Conservation (phyloP, 2,797 vertebrate species). For the Tiaroga cobitis region DNA sequence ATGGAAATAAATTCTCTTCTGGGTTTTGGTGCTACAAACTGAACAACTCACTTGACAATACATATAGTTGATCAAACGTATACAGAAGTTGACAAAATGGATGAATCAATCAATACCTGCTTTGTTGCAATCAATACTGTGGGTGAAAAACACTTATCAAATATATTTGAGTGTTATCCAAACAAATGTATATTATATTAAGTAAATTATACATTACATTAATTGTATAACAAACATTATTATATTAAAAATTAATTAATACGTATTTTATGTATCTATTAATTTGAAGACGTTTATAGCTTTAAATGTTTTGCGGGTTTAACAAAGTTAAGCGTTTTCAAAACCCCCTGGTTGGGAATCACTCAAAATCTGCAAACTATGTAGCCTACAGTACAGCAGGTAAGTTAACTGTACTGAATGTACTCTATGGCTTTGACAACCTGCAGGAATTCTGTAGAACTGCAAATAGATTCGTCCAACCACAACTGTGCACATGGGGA, state of each 20-base stretch:
- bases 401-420: background rate
- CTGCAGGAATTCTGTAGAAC: conserved; percentile 9
- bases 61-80: background rate
- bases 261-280: background rate
- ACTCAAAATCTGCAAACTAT: background rate
- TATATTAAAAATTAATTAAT: background rate
- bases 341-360: background rate
- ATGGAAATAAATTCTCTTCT: background rate
- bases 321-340: background rate
- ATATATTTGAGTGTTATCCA: background rate
- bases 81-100: background rate
- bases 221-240: background rate
- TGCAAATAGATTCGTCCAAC: background rate
- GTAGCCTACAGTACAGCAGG: background rate
- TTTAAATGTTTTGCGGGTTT: background rate
- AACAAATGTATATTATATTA: background rate
- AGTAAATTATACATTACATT: background rate
- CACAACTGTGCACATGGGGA: conserved; percentile 40
- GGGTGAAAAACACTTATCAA: background rate
- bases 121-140: background rate
- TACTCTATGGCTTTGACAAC: background rate
- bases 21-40: background rate
- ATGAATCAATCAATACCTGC: background rate
- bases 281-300: background rate
- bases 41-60: background rate